Base-by-base conservation (phyloP, 2,888 invertebrate species). In the Agrotis exclamationis region DNA sequence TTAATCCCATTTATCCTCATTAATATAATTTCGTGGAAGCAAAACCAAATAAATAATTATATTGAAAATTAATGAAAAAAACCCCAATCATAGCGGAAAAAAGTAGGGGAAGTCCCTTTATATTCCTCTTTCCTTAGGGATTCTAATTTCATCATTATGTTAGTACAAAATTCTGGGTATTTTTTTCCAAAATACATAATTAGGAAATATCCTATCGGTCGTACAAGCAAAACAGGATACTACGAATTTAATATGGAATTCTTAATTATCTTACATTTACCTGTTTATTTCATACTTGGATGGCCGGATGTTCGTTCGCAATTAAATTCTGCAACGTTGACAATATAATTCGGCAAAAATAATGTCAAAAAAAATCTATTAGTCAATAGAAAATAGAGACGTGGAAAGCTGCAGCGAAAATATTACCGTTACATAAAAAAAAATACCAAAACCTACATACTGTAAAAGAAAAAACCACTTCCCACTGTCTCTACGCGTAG, bases 191-290 rank as follows among this genome's bases (percentile, higher is more conserved):
- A 50, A 59, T 7, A 16, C 1, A 0, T 33, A 59, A 71, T 47
- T 47, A 7, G 72, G 51, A 58, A 72, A 53, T 53, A 72, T 39
- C 45, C 14, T 51, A 45, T 57, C 18, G 44, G 16, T 39, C 24
- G 39, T 54, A 64, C 50, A 11, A 14, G 13, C 4, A 33, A 63
- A 74, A 74, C 44, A 74, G 74, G 48, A 74, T 64, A 50, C 7
- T 13, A 33, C 22, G 1, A 72, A 60, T 48, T 45, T 28, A 45
- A 44, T 20, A 14, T 22, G 56, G 44, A 64, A 50, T 18, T 56
- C 22, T 56, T 48, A 54, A 22, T 60, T 62, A 44, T 64, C 28
- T 45, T 33, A 63, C 11, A 72, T 71, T 63, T 74, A 48, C 64
- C 54, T 48, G 54, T 74, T 71, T 71, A 44, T 56, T 48, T 44